A percentile compares a stretch with the other conserved stretches of the same genome.
Conservation (phyloP, 2,888 invertebrate genomes). For the Xestoiulus laeticollis region DNA sequence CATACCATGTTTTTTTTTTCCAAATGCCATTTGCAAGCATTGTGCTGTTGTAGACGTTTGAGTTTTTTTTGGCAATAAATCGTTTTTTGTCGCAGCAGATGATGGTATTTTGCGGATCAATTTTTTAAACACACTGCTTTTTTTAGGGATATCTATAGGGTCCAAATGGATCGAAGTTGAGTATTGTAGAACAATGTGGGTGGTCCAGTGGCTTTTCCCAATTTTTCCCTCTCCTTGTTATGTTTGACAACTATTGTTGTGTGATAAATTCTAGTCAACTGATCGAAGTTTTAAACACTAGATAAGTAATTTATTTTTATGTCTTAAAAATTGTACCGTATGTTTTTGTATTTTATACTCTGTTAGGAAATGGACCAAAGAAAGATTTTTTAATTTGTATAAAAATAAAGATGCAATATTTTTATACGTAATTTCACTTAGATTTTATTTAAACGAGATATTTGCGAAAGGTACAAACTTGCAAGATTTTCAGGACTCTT, state of each 20-base stretch:
- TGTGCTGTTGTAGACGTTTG: conserved; percentile 43
- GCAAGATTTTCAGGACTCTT: not conserved
- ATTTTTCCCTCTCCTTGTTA: not conserved
- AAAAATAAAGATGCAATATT: conserved; percentile 35
- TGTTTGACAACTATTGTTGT: conserved; percentile 21
- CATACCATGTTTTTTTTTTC: conserved; percentile 34
- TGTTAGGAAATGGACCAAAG: conserved; percentile 38
- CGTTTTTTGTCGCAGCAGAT: conserved; percentile 40
- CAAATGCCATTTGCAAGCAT: conserved; percentile 39
- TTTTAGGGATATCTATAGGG: not conserved
- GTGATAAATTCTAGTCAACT: not conserved
- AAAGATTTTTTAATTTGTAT: conserved; percentile 41
- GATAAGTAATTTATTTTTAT: not conserved
- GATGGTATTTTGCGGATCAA: conserved; percentile 39
- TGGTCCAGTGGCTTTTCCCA: conserved; percentile 19
- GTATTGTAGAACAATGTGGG: not conserved
- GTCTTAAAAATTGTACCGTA: not conserved
- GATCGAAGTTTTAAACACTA: not conserved
- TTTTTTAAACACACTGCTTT: not conserved
- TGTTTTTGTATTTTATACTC: conserved; percentile 14
- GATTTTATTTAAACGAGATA: not conserved
- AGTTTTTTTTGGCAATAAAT: conserved; percentile 38
- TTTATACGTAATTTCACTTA: conserved; percentile 35
- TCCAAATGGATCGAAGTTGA: conserved; percentile 34
- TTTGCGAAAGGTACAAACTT: not conserved